Conservation (phyloP, 2,797 vertebrate species). For the Schizothorax lantsangensis region DNA sequence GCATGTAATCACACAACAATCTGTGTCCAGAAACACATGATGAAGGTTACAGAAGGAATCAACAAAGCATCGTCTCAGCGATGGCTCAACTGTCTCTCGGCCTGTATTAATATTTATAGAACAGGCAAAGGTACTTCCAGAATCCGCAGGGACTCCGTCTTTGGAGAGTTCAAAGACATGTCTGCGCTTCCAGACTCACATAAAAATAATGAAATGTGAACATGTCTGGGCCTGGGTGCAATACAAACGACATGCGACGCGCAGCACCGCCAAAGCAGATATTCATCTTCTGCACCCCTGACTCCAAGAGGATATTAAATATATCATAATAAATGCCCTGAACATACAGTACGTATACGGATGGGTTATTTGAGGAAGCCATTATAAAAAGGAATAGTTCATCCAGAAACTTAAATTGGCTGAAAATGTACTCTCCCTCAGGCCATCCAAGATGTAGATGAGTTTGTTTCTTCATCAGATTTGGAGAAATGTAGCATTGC, state of each 20-base stretch:
- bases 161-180: neutral
- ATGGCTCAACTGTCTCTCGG: constrained; percentile 22
- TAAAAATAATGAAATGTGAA: constrained; percentile 13
- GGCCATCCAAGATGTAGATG: neutral
- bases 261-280: neutral
- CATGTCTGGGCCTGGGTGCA: neutral
- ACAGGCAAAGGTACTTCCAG: constrained; percentile 27
- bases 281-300: neutral
- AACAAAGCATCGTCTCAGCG: neutral
- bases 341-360: neutral
- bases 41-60: neutral
- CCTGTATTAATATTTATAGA: constrained; percentile 31
- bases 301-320: constrained; percentile 33
- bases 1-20: neutral
- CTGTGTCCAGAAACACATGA: neutral
- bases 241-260: neutral
- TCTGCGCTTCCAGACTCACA: constrained; percentile 14
- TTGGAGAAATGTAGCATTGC: neutral
- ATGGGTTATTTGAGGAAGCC: neutral
- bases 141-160: constrained; percentile 18
- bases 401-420: neutral
- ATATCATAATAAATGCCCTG: neutral
- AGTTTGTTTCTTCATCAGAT: neutral
- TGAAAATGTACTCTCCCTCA: neutral
- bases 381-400: neutral